Base-by-base conservation (phyloP, 1,140 invertebrate genomes). In the Tetramorium alpestre region DNA sequence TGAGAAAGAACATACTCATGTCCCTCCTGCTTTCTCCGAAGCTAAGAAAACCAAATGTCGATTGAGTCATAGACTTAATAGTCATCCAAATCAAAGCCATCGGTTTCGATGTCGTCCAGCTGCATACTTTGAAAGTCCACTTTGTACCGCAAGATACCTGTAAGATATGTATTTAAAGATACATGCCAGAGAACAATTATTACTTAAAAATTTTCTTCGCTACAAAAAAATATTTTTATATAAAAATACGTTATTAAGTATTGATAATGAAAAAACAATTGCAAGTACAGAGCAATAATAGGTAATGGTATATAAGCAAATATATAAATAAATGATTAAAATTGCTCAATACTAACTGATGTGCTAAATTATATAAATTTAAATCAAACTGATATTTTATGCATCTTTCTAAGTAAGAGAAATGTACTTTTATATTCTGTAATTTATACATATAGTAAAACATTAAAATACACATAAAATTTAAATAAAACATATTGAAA, bases 111-210 rank as follows among this genome's bases (percentile, higher is more conserved):
- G 73, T 99, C 98, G 92, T 99, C 98, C 91, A 98, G 96, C 94
- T 99, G 99, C 96, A 99, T 97, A 94, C 98, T 98, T 95, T 99
- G 99, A 97, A 99, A 99, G 96, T 99, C 99, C 90, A 99, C 99
- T 96, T 99, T 99, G 97, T 99, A 99, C 88, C 99, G 98, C 91
- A 99, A 97, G 92, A 99, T 97, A 95, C 98, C 98, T 99, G 96
- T 18, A 96, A 96, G 95, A 94, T 91, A 92, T 87, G 92, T 28
- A 49, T 77, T 84, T 54, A 16, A 49, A 62, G 85, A 88, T 72
- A 80, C 28, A 49, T 67, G 28, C 54, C 69, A 64, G 44, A 56
- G 28, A 77, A 6, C 6, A 69, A 70, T 2, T 54, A 47, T 84
- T 7, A 8, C 7, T 75, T 72, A 60, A 60, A 49, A 47, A 33